phyloP scores from a whole-genome alignment of 2,888 invertebrate species.

The Aphidius colemani region DNA sequence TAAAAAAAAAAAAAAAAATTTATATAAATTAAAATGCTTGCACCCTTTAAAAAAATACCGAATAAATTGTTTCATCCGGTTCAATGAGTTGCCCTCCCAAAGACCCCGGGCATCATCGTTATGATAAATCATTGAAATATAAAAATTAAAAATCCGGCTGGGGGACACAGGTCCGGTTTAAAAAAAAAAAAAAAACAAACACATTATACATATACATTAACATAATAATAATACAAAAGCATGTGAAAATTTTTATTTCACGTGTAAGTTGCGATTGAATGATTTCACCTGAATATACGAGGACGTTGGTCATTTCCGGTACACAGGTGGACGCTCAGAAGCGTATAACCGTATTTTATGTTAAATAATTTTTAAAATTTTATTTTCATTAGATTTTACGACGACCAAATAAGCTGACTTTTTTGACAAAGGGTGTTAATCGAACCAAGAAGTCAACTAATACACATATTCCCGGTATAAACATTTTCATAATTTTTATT shows the following conservation, averaged over 20 bases:
- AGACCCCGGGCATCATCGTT: conserved; percentile 29
- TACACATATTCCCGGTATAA: no score
- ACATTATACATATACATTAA: not conserved
- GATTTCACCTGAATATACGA: conserved; percentile 40
- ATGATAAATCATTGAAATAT: conserved; percentile 42
- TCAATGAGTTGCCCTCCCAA: conserved; percentile 49
- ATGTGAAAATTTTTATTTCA: conserved; percentile 20
- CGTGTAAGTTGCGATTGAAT: conserved; percentile 35
- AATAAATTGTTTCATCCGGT: conserved; percentile 56
- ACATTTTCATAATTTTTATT: no score
- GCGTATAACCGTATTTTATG: conserved; percentile 8
- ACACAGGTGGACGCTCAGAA: conserved; percentile 49
- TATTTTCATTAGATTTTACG: conserved; percentile 7
- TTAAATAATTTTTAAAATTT: conserved; percentile 20
- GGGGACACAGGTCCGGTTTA: conserved; percentile 17
- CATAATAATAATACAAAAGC: conserved; percentile 11
- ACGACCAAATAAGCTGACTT: not conserved
- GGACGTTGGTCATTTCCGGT: conserved; percentile 40
- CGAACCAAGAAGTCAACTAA: conserved; percentile 38
- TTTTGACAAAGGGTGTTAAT: conserved; percentile 39
- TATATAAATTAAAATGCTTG: conserved; percentile 54
- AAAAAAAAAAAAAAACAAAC: conserved; percentile 9
- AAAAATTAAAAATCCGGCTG: conserved; percentile 32
- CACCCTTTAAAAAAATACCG: conserved; percentile 49
- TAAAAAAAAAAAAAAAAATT: conserved; percentile 35